Evolutionary conservation across 2,888 invertebrate species (phyloP).

Genomic region (Lasioglossum malachurum): DNA sequence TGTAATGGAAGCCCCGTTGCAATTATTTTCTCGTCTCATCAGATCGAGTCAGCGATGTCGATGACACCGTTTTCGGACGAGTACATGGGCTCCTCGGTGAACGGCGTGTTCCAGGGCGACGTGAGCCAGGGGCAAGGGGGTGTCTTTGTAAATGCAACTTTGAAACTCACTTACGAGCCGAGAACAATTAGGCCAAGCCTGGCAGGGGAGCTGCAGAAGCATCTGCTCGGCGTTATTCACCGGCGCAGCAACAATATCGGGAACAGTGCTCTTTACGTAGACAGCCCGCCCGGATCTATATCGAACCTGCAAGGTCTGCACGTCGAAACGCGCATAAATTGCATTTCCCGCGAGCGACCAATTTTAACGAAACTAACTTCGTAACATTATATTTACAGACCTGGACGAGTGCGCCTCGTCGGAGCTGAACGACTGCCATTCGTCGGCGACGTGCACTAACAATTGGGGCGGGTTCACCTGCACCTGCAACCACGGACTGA

Average conservation of each 20-base stretch:
- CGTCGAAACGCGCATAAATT: not conserved
- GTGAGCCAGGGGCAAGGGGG: slow-evolving; percentile 89
- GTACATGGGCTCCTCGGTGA: slow-evolving; percentile 93
- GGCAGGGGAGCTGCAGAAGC: slow-evolving; percentile 92
- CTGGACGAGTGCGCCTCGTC: slow-evolving; percentile 94
- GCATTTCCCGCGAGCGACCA: not conserved
- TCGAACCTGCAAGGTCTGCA: slow-evolving; percentile 89
- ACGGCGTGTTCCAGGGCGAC: slow-evolving; percentile 91
- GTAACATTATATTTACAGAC: slow-evolving; percentile 85
- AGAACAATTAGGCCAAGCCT: slow-evolving; percentile 88
- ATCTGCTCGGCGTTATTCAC: slow-evolving; percentile 93
- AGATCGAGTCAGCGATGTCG: slow-evolving; percentile 96
- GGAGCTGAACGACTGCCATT: slow-evolving; percentile 94
- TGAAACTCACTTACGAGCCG: slow-evolving; percentile 87
- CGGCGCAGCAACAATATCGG: slow-evolving; percentile 95
- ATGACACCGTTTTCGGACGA: slow-evolving; percentile 96
- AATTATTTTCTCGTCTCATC: slow-evolving; percentile 65
- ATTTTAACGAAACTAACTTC: not conserved
- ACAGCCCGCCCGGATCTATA: slow-evolving; percentile 92
- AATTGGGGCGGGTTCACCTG: slow-evolving; percentile 94
- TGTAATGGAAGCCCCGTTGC: not conserved
- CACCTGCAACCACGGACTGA: slow-evolving; percentile 90
- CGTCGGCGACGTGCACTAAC: slow-evolving; percentile 91
- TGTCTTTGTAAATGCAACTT: slow-evolving; percentile 94
- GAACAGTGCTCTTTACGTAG: slow-evolving; percentile 93